phyloP scores from a whole-genome alignment of 2,888 invertebrate species.

The Invenusta paracnida region DNA sequence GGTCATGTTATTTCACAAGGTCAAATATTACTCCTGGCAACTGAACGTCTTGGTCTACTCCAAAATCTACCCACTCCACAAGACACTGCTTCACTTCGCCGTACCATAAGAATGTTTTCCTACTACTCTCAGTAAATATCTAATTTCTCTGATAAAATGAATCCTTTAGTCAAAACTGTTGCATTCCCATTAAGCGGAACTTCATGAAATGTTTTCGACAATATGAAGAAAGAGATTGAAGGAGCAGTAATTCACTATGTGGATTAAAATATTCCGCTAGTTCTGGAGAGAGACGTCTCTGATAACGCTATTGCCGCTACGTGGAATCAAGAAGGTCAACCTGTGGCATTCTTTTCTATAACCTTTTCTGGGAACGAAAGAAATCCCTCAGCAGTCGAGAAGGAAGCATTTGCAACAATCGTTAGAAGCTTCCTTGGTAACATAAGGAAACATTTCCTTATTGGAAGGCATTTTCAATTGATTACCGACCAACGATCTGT shows the following conservation, averaged over 20 bases:
- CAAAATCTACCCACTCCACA: slow-evolving; percentile 4
- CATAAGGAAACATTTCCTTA: background rate
- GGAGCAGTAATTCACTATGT: background rate
- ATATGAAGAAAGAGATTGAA: background rate
- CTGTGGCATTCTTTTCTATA: background rate
- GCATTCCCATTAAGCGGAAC: background rate
- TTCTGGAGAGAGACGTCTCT: slow-evolving; percentile 31
- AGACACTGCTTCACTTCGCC: background rate
- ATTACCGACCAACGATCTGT: background rate
- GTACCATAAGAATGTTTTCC: background rate
- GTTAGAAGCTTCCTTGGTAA: background rate
- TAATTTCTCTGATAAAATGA: background rate
- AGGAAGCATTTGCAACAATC: background rate
- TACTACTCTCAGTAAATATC: background rate
- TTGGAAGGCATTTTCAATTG: background rate
- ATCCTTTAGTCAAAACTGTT: background rate
- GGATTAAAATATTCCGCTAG: background rate
- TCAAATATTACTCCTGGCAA: slow-evolving; percentile 26
- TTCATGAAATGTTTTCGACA: background rate
- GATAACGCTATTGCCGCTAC: background rate
- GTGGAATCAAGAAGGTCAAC: background rate
- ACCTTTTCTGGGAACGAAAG: background rate
- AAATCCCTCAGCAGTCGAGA: background rate
- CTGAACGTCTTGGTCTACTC: background rate
- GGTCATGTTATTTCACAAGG: slow-evolving; percentile 20